Percentiles rank a stretch among this genome's conserved stretches.
These are phyloP conservation scores for Trichacis sp. DNA, from an alignment of 2,888 invertebrate genomes.

Conservation along the genomic window DNA sequence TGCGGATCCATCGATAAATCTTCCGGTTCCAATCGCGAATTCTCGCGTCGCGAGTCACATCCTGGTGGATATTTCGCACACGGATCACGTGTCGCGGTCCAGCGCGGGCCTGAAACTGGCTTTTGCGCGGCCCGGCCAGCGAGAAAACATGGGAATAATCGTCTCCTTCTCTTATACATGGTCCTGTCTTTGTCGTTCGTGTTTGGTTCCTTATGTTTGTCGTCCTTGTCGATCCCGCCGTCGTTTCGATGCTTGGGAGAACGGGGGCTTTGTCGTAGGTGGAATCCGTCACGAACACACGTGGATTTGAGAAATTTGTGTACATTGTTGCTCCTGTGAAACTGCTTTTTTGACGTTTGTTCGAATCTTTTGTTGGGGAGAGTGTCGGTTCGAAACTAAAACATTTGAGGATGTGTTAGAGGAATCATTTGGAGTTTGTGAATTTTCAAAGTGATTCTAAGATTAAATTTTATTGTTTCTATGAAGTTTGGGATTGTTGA, in stretches of 20 bases:
- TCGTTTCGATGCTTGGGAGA: conserved; percentile 21
- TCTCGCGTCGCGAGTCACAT: conserved; percentile 41
- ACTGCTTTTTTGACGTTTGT: too few species aligned
- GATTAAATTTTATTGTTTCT: too few species aligned
- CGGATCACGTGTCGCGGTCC: conserved; percentile 59
- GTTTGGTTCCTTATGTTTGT: conserved; percentile 31
- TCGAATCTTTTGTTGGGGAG: too few species aligned
- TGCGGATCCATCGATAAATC: neutral
- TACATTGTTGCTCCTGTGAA: too few species aligned
- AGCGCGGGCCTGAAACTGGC: conserved; percentile 64
- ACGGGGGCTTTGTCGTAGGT: conserved; percentile 48
- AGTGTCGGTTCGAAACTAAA: too few species aligned
- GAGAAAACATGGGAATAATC: conserved; percentile 18
- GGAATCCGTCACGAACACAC: conserved; percentile 45
- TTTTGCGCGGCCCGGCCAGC: conserved; percentile 27
- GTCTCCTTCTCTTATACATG: conserved; percentile 35
- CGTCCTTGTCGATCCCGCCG: conserved; percentile 29
- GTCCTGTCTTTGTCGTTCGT: conserved; percentile 27
- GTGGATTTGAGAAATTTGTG: neutral
- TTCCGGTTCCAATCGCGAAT: neutral
- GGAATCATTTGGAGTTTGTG: too few species aligned
- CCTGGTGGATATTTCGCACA: conserved; percentile 37
- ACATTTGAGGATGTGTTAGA: too few species aligned
- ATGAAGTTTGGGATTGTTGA: too few species aligned
- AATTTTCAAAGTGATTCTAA: too few species aligned